Conservation (phyloP, 2,888 invertebrate species). For the Plagodis pulveraria region DNA sequence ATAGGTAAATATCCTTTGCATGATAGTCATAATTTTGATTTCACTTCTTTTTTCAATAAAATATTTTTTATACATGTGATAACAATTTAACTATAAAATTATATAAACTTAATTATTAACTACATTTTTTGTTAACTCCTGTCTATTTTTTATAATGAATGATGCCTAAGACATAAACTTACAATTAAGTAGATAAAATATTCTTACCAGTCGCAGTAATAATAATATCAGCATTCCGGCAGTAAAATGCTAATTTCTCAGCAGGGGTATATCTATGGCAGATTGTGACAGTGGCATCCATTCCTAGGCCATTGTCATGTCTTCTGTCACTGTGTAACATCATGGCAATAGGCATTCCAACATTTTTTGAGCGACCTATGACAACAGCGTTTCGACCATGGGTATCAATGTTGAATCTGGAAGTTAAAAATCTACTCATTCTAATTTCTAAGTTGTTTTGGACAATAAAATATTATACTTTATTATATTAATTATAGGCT, state of each 20-base stretch:
- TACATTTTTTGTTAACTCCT: too few relatives aligned
- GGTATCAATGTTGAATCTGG: slow-evolving; percentile 87
- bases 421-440: slow-evolving; percentile 36
- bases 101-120: too few relatives aligned
- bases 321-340: slow-evolving; percentile 91
- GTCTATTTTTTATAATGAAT: too few relatives aligned
- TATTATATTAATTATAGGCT: too few relatives aligned
- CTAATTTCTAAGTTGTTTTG: neutral
- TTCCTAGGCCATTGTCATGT: slow-evolving; percentile 87
- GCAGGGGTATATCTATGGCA: slow-evolving; percentile 95
- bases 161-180: too few relatives aligned
- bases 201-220: slow-evolving; percentile 88
- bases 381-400: slow-evolving; percentile 95
- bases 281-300: slow-evolving; percentile 95
- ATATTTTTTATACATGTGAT: too few relatives aligned
- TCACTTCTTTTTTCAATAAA: too few relatives aligned
- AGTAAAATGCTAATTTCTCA: slow-evolving; percentile 88
- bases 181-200: neutral
- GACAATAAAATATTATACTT: too few relatives aligned
- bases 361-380: slow-evolving; percentile 95
- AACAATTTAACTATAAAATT: too few relatives aligned
- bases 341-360: slow-evolving; percentile 95
- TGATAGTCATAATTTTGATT: too few relatives aligned
- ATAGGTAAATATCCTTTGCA: too few relatives aligned
- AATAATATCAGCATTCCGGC: slow-evolving; percentile 91